Evolutionary conservation across 2,888 invertebrate genomes (phyloP).

Genomic region (Herminia tarsipennalis): DNA sequence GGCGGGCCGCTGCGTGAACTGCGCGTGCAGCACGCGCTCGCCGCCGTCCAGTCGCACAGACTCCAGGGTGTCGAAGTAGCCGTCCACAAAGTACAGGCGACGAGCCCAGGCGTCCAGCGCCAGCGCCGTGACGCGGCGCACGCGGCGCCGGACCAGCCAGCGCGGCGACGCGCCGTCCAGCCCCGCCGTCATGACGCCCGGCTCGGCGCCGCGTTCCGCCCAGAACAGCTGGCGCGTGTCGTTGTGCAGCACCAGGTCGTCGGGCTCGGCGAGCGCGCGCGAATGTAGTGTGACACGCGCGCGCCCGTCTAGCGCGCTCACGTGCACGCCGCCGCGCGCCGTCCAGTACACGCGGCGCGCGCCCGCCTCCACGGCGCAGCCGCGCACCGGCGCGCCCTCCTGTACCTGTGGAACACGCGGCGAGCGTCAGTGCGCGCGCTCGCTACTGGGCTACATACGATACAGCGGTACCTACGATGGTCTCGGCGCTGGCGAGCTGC

Average conservation of each 20-base stretch:
- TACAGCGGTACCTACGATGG: slow-evolving; percentile 1
- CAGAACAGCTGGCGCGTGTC: slow-evolving; percentile 89
- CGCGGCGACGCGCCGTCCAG: slow-evolving; percentile 87
- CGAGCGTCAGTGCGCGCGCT: neutral
- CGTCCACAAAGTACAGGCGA: slow-evolving; percentile 94
- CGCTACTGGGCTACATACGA: neutral
- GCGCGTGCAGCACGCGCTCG: slow-evolving; percentile 77
- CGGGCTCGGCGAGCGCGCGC: slow-evolving; percentile 86
- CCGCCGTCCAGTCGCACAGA: slow-evolving; percentile 89
- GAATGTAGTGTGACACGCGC: slow-evolving; percentile 82
- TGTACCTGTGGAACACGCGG: slow-evolving; percentile 75
- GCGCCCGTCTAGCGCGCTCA: slow-evolving; percentile 85
- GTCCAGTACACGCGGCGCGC: slow-evolving; percentile 89
- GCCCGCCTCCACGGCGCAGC: slow-evolving; percentile 90
- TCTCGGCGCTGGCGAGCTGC: slow-evolving; percentile 15
- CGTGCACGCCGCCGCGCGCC: slow-evolving; percentile 57
- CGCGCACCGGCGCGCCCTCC: slow-evolving; percentile 88
- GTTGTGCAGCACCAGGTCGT: slow-evolving; percentile 89
- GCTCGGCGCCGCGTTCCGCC: slow-evolving; percentile 88
- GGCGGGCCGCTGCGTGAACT: slow-evolving; percentile 50
- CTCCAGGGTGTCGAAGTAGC: slow-evolving; percentile 90
- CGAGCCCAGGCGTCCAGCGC: slow-evolving; percentile 90
- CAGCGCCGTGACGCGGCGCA: slow-evolving; percentile 91
- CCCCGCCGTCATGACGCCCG: slow-evolving; percentile 87
- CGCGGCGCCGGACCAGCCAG: slow-evolving; percentile 85